Base-by-base conservation (phyloP, 2,888 invertebrate species). In the Deilephila elpenor region DNA sequence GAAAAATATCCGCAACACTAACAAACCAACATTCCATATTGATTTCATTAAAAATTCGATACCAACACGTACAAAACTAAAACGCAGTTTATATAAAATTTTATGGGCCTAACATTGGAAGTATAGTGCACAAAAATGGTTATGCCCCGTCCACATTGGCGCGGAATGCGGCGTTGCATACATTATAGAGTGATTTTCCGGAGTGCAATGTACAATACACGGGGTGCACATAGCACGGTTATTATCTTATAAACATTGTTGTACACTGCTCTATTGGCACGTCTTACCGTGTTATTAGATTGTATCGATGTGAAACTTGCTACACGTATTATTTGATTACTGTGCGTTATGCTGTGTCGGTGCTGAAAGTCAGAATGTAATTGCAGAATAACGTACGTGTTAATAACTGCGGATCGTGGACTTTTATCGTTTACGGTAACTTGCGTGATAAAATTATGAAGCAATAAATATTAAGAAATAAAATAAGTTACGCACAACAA, bases 131-230 rank as follows among this genome's bases (percentile, higher is more conserved):
- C 74, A 72, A 74, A 74, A 74, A 74, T 74, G 70, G 74, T 70
- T 72, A 71, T 71, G 67, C 53, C 32, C 32, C 20, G 29, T 59
- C 70, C 67, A 44, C 61, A 56, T 64, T 34, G 61, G 25, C 44
- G 56, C 59, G 20, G 59, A 60, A 60, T 82, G 80, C 78, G 77
- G 80, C 78, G 81, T 80, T 85, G 85, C 87, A 88, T 88, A 85
- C 89, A 88, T 89, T 88, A 90, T 89, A 89, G 89, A 89, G 88
- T 89, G 89, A 91, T 90, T 90, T 89, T 84, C 83, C 82, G 81
- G 86, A 91, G 89, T 88, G 89, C 90, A 86, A 88, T 89, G 84
- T 80, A 75, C 79, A 76, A 78, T 78, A 78, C 80, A 75, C 75
- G 78, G 79, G 81, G 80, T 81, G 79, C 83, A 80, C 81, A 80